These are phyloP conservation scores for Festucalex cinctus DNA, from an alignment of 2,113 vertebrate genomes.

Conservation along the genomic window DNA sequence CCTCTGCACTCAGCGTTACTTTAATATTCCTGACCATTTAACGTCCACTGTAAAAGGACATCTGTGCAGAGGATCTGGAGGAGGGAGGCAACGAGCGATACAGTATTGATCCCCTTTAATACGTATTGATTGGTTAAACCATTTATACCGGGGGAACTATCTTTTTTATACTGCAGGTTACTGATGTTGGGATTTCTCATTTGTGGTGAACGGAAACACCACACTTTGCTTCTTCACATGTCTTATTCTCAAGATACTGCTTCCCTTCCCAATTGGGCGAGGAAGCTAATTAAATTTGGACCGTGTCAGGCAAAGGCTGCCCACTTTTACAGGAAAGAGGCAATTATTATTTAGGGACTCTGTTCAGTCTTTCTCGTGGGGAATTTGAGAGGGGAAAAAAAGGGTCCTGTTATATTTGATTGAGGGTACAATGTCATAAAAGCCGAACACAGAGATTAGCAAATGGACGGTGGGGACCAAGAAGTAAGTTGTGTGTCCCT, in stretches of 20 bases:
- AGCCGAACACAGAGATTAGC: conserved; percentile 38
- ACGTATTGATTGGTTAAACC: conserved; percentile 27
- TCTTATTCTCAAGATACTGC: conserved; percentile 28
- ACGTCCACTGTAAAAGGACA: conserved; percentile 12
- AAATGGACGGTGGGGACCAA: not conserved
- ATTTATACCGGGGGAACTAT: not conserved
- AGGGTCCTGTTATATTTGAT: conserved; percentile 16
- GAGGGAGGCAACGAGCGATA: conserved; percentile 13
- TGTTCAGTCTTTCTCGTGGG: conserved; percentile 1
- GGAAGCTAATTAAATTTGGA: conserved; percentile 48
- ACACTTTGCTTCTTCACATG: conserved; percentile 19
- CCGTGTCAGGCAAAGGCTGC: conserved; percentile 33
- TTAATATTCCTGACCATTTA: conserved; percentile 27
- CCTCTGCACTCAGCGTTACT: conserved; percentile 37
- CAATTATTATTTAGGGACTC: conserved; percentile 55
- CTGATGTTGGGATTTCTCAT: too few species aligned
- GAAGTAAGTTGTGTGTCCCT: not conserved
- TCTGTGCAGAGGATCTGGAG: conserved; percentile 5
- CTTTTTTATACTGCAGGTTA: not conserved
- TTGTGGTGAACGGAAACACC: too few species aligned
- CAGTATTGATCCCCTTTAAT: conserved; percentile 30
- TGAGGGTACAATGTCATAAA: conserved; percentile 12
- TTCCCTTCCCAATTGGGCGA: conserved; percentile 20
- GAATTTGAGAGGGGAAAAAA: conserved; percentile 27
- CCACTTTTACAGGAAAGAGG: conserved; percentile 41